A percentile compares a stretch with the other conserved stretches of the same genome.
These are phyloP conservation scores for Drymonia ruficornis DNA, from an alignment of 2,888 invertebrate genomes.

Conservation along the genomic window DNA sequence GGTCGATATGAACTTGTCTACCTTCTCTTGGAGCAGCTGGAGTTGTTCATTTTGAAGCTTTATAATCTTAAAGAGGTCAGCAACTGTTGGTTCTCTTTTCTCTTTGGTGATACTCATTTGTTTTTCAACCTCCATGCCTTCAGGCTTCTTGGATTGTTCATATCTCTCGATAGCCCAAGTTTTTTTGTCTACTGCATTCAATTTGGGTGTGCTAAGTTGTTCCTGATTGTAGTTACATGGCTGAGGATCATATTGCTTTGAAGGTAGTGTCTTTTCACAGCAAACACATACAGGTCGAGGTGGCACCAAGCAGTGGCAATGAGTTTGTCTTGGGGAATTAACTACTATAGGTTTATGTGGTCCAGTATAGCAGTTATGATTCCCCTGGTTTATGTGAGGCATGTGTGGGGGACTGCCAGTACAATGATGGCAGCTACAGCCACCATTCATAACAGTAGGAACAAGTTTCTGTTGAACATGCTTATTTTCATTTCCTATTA, in stretches of 20 bases:
- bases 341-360: conserved; percentile 10
- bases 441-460: conserved; percentile 13
- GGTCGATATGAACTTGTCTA: conserved; percentile 80
- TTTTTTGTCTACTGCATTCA: conserved; percentile 68
- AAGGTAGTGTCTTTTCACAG: conserved; percentile 27
- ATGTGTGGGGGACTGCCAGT: conserved; percentile 23
- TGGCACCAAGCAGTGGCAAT: conserved; percentile 31
- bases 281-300: conserved; percentile 32
- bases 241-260: conserved; percentile 19
- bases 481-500: conserved; percentile 18
- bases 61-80: conserved; percentile 87
- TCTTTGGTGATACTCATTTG: conserved; percentile 61
- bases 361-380: conserved; percentile 1
- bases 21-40: conserved; percentile 86
- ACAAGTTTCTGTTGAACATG: conserved; percentile 14
- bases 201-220: conserved; percentile 23
- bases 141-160: conserved; percentile 54
- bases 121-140: conserved; percentile 59
- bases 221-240: conserved; percentile 32
- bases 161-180: conserved; percentile 68
- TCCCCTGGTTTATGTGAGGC: conserved; percentile 1
- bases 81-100: conserved; percentile 81
- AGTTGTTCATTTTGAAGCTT: conserved; percentile 88
- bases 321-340: conserved; percentile 15
- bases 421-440: conserved; percentile 67